Conservation (phyloP, 2,888 invertebrate genomes). For the Lutraria lutraria region DNA sequence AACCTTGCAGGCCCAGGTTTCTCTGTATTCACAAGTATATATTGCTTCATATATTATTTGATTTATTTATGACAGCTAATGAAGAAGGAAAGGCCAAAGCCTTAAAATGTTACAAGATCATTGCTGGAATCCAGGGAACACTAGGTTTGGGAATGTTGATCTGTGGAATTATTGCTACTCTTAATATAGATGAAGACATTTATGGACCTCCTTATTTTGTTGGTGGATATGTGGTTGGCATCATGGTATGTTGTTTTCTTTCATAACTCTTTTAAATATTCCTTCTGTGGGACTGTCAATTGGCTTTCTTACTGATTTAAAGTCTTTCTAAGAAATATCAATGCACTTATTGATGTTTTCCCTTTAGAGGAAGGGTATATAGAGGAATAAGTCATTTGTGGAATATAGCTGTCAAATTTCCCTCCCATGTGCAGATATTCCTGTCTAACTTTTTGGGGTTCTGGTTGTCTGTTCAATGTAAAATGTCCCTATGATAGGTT, state of each 20-base stretch:
- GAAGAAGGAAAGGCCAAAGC: constrained; percentile 28
- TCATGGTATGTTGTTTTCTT: constrained; percentile 1
- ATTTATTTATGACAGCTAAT: not conserved
- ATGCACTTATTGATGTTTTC: too few species aligned
- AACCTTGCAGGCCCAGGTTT: too few species aligned
- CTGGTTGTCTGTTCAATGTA: too few species aligned
- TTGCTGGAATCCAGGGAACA: not conserved
- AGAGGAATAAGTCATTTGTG: too few species aligned
- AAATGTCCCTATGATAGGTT: too few species aligned
- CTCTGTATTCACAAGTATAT: too few species aligned
- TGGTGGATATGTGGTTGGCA: constrained; percentile 34
- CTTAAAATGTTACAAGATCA: not conserved
- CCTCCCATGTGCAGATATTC: too few species aligned
- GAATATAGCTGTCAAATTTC: too few species aligned
- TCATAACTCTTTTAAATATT: not conserved
- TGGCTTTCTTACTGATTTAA: too few species aligned
- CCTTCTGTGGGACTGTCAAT: too few species aligned
- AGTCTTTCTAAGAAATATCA: not conserved
- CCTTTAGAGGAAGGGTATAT: too few species aligned
- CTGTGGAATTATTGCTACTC: not conserved
- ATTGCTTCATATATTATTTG: not conserved
- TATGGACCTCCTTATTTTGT: constrained; percentile 25
- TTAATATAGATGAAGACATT: not conserved
- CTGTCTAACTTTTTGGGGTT: too few species aligned
- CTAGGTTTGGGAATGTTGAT: constrained; percentile 1